Evolutionary conservation across 2,113 vertebrate species (phyloP).

Genomic region (Heliornis fulica): DNA sequence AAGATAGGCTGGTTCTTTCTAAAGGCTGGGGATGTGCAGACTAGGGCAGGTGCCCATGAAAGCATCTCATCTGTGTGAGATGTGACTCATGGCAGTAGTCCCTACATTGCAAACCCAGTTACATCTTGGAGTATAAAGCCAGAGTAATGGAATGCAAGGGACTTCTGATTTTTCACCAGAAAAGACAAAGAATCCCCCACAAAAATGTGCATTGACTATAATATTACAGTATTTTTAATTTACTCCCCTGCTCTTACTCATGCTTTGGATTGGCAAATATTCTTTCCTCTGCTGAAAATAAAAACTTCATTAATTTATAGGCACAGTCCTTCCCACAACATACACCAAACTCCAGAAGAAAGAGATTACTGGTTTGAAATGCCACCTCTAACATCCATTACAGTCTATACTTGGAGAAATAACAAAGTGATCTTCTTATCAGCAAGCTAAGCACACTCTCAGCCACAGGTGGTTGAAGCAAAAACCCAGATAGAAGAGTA

Average conservation of each 20-base stretch:
- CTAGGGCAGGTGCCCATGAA: neutral
- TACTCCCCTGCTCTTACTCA: neutral
- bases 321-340: neutral
- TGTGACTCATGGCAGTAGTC: neutral
- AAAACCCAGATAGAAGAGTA: neutral
- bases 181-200: rapidly evolving
- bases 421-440: neutral
- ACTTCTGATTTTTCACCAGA: neutral
- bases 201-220: neutral
- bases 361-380: neutral
- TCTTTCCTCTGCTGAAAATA: neutral
- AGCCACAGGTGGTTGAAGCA: neutral
- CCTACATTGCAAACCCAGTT: neutral
- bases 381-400: neutral
- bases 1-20: neutral
- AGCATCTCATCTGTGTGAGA: neutral
- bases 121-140: neutral
- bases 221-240: neutral
- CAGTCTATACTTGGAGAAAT: neutral
- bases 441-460: neutral
- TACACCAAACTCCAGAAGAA: neutral
- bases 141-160: neutral
- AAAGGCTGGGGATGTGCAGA: neutral
- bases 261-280: neutral
- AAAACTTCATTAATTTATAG: neutral